These are phyloP conservation scores for Temnothorax curvispinosus DNA, from an alignment of 1,140 invertebrate genomes.

Conservation along the genomic window DNA sequence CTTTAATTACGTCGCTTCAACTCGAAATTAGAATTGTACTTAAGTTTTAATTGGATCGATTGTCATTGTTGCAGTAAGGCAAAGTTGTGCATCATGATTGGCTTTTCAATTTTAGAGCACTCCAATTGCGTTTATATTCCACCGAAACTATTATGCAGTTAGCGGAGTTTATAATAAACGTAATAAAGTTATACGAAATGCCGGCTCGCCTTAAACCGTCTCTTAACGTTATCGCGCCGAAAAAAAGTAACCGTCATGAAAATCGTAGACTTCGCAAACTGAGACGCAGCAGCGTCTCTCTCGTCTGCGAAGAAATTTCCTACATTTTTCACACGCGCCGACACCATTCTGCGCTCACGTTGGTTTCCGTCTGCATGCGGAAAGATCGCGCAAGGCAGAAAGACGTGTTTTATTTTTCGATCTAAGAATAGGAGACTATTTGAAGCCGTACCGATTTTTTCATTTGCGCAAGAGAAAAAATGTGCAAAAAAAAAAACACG, in stretches of 20 bases:
- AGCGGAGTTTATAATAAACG: slow-evolving; percentile 41
- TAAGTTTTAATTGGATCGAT: slow-evolving; percentile 63
- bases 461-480: not conserved
- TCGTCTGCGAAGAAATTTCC: slow-evolving; percentile 12
- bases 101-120: slow-evolving; percentile 52
- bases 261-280: not conserved
- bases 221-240: not conserved
- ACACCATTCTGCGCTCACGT: not conserved
- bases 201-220: not conserved
- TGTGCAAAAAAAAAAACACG: not conserved
- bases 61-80: slow-evolving; percentile 49
- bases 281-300: not conserved
- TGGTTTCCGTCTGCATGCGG: slow-evolving; percentile 15
- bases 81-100: slow-evolving; percentile 50
- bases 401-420: slow-evolving; percentile 37
- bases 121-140: slow-evolving; percentile 37
- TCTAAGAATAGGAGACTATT: slow-evolving; percentile 22
- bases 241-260: not conserved
- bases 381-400: not conserved
- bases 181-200: slow-evolving; percentile 30
- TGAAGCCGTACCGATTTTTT: slow-evolving; percentile 29
- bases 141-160: slow-evolving; percentile 41
- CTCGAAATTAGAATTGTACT: slow-evolving; percentile 58
- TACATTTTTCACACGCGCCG: not conserved
- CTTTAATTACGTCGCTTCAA: slow-evolving; percentile 61